Percentiles rank a stretch among this genome's conserved stretches.
Conservation (phyloP, 2,888 invertebrate genomes). For the Slavum lentiscoides region DNA sequence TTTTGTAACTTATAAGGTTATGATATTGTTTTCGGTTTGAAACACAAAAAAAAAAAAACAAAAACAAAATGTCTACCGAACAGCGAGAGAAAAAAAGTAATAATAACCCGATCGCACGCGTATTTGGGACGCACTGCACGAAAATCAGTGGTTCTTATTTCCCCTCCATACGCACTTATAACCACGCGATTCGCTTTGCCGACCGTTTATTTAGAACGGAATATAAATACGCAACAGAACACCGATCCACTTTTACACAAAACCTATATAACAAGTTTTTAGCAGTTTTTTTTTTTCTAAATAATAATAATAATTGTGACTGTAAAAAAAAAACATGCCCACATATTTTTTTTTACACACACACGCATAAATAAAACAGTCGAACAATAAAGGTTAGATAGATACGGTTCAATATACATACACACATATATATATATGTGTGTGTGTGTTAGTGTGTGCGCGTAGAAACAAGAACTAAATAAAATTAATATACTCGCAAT, state of each 20-base stretch:
- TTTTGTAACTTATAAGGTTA: slow-evolving; percentile 12
- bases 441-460: too few species aligned
- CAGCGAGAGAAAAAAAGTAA: too few species aligned
- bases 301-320: slow-evolving; percentile 4
- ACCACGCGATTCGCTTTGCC: slow-evolving; percentile 45
- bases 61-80: too few species aligned
- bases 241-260: slow-evolving; percentile 47
- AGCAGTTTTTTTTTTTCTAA: slow-evolving; percentile 18
- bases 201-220: slow-evolving; percentile 40
- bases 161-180: slow-evolving; percentile 14
- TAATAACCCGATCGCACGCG: not conserved
- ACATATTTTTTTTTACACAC: not conserved
- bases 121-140: slow-evolving; percentile 24
- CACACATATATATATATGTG: too few species aligned
- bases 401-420: not conserved
- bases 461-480: too few species aligned
- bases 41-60: too few species aligned
- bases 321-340: not conserved
- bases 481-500: too few species aligned
- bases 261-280: slow-evolving; percentile 36
- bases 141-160: slow-evolving; percentile 24
- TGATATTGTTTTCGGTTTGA: not conserved
- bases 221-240: slow-evolving; percentile 7
- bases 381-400: not conserved
- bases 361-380: not conserved